Conservation (phyloP, 2,113 vertebrate genomes). For the Hiodon alosoides region DNA sequence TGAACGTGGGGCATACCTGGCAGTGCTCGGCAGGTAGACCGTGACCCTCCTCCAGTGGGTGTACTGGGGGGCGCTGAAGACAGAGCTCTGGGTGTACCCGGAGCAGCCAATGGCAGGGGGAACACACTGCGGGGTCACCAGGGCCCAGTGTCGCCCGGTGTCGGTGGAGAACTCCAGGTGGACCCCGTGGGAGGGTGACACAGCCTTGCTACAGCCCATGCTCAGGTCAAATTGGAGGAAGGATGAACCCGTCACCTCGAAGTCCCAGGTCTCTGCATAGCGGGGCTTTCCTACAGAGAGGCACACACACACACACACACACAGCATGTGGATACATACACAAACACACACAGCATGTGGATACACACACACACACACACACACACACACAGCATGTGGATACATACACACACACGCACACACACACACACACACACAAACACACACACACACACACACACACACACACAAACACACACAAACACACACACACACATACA, state of each 20-base stretch:
- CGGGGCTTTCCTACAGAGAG: conserved; percentile 78
- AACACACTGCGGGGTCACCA: conserved; percentile 88
- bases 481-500: no score
- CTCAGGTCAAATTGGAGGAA: conserved; percentile 94
- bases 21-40: conserved; percentile 78
- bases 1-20: conserved; percentile 49
- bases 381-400: neutral
- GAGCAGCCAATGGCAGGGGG: conserved; percentile 92
- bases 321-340: neutral
- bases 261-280: conserved; percentile 97
- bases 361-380: no score
- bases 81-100: conserved; percentile 83
- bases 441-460: no score
- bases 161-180: conserved; percentile 89
- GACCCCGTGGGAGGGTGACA: conserved; percentile 68
- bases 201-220: conserved; percentile 94
- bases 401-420: no score
- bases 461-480: no score
- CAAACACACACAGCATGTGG: no score
- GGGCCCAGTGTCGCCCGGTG: conserved; percentile 84
- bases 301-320: conserved; percentile 8
- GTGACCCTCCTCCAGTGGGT: conserved; percentile 91
- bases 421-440: no score
- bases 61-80: conserved; percentile 84
- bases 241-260: conserved; percentile 84